Evolutionary conservation across 2,113 vertebrate genomes (phyloP).

Genomic region (Eudorcas thomsonii): DNA sequence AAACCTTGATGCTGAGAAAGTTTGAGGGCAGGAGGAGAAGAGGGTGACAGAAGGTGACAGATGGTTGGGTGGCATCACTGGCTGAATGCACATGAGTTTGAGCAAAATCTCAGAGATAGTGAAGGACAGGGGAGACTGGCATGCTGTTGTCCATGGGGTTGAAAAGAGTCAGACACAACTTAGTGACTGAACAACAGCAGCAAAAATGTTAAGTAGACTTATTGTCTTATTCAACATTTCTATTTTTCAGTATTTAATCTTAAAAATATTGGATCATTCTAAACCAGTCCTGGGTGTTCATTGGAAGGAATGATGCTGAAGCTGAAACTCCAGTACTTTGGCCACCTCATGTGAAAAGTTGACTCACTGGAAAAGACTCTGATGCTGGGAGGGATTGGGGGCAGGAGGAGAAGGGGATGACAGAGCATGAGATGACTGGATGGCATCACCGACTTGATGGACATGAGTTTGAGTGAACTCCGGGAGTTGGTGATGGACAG

Average conservation of each 20-base stretch:
- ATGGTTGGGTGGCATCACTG: neutral
- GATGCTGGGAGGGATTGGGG: too few species aligned
- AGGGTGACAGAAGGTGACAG: neutral
- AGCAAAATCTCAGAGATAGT: neutral
- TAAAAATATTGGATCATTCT: neutral
- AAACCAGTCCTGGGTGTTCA: neutral
- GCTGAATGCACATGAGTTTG: neutral
- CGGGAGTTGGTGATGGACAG: too few species aligned
- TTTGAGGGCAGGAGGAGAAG: neutral
- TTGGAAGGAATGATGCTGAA: too few species aligned
- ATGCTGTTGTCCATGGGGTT: neutral
- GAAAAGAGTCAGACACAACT: neutral
- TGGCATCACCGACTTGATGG: too few species aligned
- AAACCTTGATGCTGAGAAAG: neutral
- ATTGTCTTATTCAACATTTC: neutral
- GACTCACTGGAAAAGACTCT: too few species aligned
- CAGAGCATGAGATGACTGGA: too few species aligned
- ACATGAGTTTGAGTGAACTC: too few species aligned
- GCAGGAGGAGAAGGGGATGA: too few species aligned
- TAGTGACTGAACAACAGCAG: neutral
- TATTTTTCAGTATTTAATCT: neutral
- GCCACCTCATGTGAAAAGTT: neutral
- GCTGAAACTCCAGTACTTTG: too few species aligned
- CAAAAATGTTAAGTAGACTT: neutral
- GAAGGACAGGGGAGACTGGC: neutral